Conservation (phyloP, 2,797 vertebrate species). For the Sebastes nivosus region DNA sequence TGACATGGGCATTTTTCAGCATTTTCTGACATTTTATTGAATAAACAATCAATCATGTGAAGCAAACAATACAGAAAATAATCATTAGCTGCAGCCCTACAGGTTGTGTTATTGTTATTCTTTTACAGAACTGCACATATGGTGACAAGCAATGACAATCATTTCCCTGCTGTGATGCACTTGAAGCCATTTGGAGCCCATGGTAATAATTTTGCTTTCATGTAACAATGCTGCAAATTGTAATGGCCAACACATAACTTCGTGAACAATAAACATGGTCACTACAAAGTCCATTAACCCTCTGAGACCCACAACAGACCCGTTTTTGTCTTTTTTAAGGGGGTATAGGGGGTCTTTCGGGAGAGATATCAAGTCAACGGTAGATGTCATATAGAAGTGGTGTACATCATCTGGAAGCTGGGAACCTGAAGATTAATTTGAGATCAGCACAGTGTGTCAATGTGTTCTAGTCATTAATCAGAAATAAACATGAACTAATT, state of each 20-base stretch:
- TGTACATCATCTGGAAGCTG: no score
- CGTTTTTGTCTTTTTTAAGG: no score
- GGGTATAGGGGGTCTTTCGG: no score
- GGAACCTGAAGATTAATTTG: no score
- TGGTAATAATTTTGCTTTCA: neutral
- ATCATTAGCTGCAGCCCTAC: neutral
- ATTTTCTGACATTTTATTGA: slow-evolving; percentile 7
- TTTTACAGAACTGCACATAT: neutral
- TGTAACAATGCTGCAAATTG: neutral
- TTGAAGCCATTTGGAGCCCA: neutral
- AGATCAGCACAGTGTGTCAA: no score
- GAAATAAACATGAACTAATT: no score
- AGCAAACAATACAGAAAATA: slow-evolving; percentile 8
- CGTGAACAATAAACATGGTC: neutral
- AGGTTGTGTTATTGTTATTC: neutral
- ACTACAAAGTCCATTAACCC: neutral
- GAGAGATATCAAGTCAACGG: no score
- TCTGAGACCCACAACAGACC: neutral
- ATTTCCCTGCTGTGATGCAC: neutral
- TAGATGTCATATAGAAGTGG: no score
- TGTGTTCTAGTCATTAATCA: no score
- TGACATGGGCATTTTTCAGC: slow-evolving; percentile 1
- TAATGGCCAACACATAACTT: neutral
- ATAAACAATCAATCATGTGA: neutral
- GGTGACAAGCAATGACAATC: neutral